Base-by-base conservation (phyloP, 2,113 vertebrate genomes). In the Nannospalax galili region DNA sequence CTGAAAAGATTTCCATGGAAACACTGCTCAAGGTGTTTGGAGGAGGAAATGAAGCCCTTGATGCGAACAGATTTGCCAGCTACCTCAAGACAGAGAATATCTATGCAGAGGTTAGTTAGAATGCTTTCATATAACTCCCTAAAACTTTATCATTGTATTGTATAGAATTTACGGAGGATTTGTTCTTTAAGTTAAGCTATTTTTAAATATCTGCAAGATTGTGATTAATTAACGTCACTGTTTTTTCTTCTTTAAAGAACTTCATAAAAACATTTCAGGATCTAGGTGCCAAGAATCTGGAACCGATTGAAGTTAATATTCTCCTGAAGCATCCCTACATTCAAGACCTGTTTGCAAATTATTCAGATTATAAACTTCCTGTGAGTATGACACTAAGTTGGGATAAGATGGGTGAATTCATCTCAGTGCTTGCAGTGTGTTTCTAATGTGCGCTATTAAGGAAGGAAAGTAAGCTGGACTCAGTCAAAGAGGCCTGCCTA, bases 261-360 rank as follows among this genome's bases (percentile, higher is more conserved):
- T 98, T 99, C 80, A 88, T 95, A 58, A 98, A 98, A 48, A 42
- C 99, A 65, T 99, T 98, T 94, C 91, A 94, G 79, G 99, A 99
- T 24, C 96, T 99, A 91, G 98, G 98, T 78, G 97, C 94, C 90
- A 96, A 97, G 48, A 93, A 97, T 28, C 95, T 98, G 78, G 98
- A 98, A 37, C 92, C 97, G 19, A 70, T 99, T 88, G 97, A 98
- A 60, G 97, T 99, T 97, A 97, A 97, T 28, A 20, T 98, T 65
- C 98, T 99, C 92, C 97, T 98, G 96, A 98, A 98, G 86, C 99
- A 99, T 97, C 98, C 98, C 89, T 98, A 98, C 62, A 97, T 99
- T 93, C 98, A 99, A 95, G 95, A 97, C 52, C 97, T 99, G 93
- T 98, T 99, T 92, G 98, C 98, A 19, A 98, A 11, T 0, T 98